A percentile compares a stretch with the other conserved stretches of the same genome.
Evolutionary conservation across 2,113 vertebrate species (phyloP).

Genomic region (Rhizomys pruinosus): DNA sequence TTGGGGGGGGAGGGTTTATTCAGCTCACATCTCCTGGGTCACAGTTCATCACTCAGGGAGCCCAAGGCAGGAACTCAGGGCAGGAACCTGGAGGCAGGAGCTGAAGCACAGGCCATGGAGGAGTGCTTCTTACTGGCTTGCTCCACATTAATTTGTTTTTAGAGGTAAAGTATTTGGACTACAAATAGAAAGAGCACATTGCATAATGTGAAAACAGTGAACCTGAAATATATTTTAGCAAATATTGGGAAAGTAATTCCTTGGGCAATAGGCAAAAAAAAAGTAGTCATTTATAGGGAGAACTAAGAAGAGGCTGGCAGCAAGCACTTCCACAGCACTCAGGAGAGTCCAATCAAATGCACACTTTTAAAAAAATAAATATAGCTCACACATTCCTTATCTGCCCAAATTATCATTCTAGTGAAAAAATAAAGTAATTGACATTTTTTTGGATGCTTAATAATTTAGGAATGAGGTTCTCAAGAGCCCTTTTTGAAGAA

Average conservation of each 20-base stretch:
- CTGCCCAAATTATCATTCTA: not conserved
- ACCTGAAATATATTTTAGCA: not conserved
- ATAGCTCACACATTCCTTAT: not conserved
- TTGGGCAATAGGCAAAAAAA: not conserved
- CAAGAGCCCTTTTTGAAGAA: not conserved
- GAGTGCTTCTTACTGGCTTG: too few relatives aligned
- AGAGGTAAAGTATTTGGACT: not conserved
- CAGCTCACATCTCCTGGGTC: too few relatives aligned
- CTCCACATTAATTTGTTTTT: too few relatives aligned
- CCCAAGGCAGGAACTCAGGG: too few relatives aligned
- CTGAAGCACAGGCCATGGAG: too few relatives aligned
- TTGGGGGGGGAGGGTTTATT: too few relatives aligned
- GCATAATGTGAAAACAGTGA: not conserved
- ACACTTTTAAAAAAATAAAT: not conserved
- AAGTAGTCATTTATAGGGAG: not conserved
- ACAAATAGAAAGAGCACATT: not conserved
- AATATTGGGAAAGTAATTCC: not conserved
- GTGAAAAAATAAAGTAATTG: not conserved
- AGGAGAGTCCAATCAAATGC: not conserved
- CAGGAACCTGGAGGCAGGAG: too few relatives aligned
- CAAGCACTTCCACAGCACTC: not conserved
- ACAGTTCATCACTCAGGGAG: too few relatives aligned
- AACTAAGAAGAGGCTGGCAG: not conserved
- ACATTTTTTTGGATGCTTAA: not conserved
- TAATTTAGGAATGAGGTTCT: not conserved